phyloP scores from a whole-genome alignment of 2,888 invertebrate genomes.

The Platycheirus rosarum region DNA sequence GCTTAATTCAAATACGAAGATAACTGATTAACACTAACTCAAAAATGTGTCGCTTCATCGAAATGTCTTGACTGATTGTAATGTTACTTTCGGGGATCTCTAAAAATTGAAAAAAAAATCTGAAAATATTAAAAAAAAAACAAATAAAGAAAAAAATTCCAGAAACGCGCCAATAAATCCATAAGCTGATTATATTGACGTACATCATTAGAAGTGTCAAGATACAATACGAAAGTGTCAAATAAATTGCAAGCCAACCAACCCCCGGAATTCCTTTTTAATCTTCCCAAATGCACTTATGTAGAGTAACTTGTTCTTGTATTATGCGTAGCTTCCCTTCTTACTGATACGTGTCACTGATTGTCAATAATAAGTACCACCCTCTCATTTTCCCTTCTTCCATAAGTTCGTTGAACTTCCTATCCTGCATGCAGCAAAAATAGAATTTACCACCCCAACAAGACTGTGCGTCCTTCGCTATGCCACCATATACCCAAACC shows the following conservation, averaged over 20 bases:
- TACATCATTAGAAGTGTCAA: too few species aligned
- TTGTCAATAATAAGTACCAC: constrained; percentile 38
- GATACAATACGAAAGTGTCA: constrained; percentile 7
- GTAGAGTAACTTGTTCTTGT: constrained; percentile 3
- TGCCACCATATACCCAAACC: neutral
- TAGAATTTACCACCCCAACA: constrained; percentile 16
- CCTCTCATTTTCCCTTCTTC: neutral
- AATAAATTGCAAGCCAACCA: constrained; percentile 12
- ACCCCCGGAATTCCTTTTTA: constrained; percentile 18
- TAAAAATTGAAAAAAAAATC: too few species aligned
- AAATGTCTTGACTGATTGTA: too few species aligned
- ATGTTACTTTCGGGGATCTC: too few species aligned
- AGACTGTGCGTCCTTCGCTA: constrained; percentile 18
- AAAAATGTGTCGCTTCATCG: too few species aligned
- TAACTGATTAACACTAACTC: too few species aligned
- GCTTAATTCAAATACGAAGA: too few species aligned
- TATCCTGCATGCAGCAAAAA: constrained; percentile 1
- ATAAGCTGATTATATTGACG: too few species aligned
- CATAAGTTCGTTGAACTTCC: constrained; percentile 21
- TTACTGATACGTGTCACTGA: constrained; percentile 20
- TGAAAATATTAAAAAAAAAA: too few species aligned
- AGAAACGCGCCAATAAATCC: too few species aligned
- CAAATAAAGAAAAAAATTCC: too few species aligned
- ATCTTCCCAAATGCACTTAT: constrained; percentile 22
- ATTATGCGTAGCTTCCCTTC: neutral